Conservation (phyloP, 2,888 invertebrate genomes). For the Amiota minor region DNA sequence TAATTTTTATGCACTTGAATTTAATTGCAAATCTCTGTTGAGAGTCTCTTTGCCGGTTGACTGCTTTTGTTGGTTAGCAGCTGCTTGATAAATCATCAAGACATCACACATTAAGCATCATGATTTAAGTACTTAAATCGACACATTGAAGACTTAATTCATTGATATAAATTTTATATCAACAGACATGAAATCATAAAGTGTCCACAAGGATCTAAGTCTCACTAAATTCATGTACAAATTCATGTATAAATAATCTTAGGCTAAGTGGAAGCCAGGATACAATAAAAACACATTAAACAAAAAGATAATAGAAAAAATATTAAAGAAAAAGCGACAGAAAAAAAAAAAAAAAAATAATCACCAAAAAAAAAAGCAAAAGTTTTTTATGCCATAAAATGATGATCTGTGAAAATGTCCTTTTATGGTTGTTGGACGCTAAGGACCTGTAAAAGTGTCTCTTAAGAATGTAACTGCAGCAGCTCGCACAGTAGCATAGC, state of each 20-base stretch:
- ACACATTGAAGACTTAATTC: background rate
- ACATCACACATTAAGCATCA: too few species aligned
- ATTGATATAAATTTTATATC: background rate
- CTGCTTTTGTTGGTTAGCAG: too few species aligned
- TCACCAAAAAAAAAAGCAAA: conserved; percentile 30
- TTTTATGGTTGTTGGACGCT: conserved; percentile 55
- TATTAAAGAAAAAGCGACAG: background rate
- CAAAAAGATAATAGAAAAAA: conserved; percentile 4
- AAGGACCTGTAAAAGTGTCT: conserved; percentile 57
- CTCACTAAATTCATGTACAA: conserved; percentile 44
- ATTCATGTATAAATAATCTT: conserved; percentile 41
- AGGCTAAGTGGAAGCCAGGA: background rate
- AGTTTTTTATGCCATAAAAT: conserved; percentile 49
- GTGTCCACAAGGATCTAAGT: too few species aligned
- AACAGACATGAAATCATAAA: too few species aligned
- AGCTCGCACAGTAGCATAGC: background rate
- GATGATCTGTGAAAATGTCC: conserved; percentile 61
- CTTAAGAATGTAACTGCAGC: conserved; percentile 47
- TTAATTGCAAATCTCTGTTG: conserved; percentile 19
- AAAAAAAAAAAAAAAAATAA: background rate
- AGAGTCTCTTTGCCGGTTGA: background rate
- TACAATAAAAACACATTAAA: background rate
- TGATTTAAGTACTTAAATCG: background rate
- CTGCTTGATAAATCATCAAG: too few species aligned
- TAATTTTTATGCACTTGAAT: conserved; percentile 21